A percentile compares a stretch with the other conserved stretches of the same genome.
These are phyloP conservation scores for Pseudopleuronectes americanus DNA, from an alignment of 2,797 vertebrate genomes.

Conservation along the genomic window DNA sequence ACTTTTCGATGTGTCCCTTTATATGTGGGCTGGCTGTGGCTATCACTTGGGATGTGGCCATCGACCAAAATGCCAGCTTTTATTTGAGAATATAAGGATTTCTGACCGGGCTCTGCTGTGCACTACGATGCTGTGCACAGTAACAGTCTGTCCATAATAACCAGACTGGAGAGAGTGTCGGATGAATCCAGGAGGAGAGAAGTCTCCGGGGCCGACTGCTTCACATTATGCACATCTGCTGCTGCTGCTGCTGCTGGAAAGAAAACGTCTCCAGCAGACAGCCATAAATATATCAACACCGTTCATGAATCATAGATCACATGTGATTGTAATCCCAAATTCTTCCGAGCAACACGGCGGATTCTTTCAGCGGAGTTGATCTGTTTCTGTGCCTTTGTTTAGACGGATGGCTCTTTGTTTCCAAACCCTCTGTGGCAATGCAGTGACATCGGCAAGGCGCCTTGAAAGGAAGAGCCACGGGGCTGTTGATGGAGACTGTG, in stretches of 20 bases:
- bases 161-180: neutral
- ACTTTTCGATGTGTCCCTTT: neutral
- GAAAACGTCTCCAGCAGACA: slow-evolving; percentile 28
- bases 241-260: slow-evolving; percentile 40
- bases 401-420: slow-evolving; percentile 44
- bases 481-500: slow-evolving; percentile 15
- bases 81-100: neutral
- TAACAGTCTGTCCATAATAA: slow-evolving; percentile 9
- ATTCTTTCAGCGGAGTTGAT: slow-evolving; percentile 14
- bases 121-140: slow-evolving; percentile 1
- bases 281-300: slow-evolving; percentile 59
- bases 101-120: neutral
- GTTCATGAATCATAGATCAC: slow-evolving; percentile 68
- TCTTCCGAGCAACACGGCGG: slow-evolving; percentile 26
- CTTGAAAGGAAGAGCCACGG: slow-evolving; percentile 33
- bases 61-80: slow-evolving; percentile 1
- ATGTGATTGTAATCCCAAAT: slow-evolving; percentile 50
- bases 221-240: slow-evolving; percentile 56
- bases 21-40: neutral
- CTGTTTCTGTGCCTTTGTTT: slow-evolving; percentile 38
- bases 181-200: slow-evolving; percentile 27
- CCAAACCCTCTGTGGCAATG: slow-evolving; percentile 30
- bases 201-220: slow-evolving; percentile 22
- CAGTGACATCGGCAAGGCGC: neutral
- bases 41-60: neutral